phyloP scores from a whole-genome alignment of 2,797 vertebrate species.

The Lepidocolaptes lacrymiger region DNA sequence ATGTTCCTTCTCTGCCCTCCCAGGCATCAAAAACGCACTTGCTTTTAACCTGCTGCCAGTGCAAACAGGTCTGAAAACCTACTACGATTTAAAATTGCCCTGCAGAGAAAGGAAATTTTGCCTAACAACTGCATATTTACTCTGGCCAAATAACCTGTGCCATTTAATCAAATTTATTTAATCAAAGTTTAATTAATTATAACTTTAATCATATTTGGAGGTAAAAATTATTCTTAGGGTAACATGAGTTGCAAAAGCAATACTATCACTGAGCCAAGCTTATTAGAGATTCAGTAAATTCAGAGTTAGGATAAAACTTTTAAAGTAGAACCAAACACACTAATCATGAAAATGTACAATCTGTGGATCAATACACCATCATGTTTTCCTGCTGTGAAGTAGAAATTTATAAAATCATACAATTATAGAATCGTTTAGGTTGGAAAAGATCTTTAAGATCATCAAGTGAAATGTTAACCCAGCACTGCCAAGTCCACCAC shows the following conservation, averaged over 20 bases:
- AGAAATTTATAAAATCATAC: background rate
- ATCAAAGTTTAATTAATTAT: background rate
- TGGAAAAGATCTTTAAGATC: background rate
- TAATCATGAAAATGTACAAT: background rate
- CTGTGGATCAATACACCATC: background rate
- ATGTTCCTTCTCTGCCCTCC: background rate
- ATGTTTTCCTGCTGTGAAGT: background rate
- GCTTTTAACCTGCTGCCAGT: background rate
- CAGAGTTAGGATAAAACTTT: background rate
- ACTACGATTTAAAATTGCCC: background rate
- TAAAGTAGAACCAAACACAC: background rate
- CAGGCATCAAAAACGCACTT: background rate
- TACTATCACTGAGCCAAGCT: background rate
- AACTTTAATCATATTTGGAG: background rate
- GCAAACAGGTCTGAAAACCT: background rate
- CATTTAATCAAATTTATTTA: background rate
- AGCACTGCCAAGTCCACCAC: background rate
- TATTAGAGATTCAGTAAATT: background rate
- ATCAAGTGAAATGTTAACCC: background rate
- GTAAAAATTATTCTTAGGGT: background rate
- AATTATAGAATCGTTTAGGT: background rate
- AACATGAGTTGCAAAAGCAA: background rate
- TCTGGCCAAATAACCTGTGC: background rate
- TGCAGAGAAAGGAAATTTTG: background rate
- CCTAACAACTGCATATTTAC: background rate